Evolutionary conservation across 1,140 invertebrate species (phyloP).

Genomic region (Drosophila sp.): DNA sequence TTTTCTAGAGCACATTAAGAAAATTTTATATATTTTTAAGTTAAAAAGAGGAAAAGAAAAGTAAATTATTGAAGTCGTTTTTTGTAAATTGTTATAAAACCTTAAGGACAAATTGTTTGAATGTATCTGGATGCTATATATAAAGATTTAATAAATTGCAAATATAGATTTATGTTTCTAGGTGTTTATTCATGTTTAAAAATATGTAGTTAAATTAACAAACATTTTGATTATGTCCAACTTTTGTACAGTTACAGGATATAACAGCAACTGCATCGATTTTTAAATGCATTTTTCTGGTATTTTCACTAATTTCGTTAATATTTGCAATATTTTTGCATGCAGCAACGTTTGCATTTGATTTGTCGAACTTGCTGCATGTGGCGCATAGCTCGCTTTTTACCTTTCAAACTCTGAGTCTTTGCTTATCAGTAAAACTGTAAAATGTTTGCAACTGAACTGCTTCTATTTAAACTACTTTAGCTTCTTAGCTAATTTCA

Average conservation of each 20-base stretch:
- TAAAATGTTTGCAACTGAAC: no score
- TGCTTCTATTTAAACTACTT: no score
- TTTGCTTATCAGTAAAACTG: not conserved
- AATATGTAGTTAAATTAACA: no score
- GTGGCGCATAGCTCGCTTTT: conserved; percentile 18
- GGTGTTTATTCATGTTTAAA: not conserved
- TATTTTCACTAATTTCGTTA: conserved; percentile 70
- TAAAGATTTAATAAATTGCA: no score
- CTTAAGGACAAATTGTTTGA: no score
- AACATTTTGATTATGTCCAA: not conserved
- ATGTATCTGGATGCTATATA: no score
- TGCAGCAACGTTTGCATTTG: conserved; percentile 24
- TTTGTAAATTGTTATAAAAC: no score
- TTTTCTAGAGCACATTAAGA: no score
- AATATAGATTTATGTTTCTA: not conserved
- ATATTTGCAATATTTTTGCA: conserved; percentile 57
- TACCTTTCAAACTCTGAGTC: no score
- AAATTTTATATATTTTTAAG: no score
- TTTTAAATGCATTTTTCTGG: conserved; percentile 72
- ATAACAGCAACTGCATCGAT: conserved; percentile 23
- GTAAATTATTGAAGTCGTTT: no score
- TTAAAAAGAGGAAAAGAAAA: no score
- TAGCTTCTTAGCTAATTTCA: not conserved
- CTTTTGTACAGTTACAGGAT: not conserved
- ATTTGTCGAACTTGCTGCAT: conserved; percentile 43